Conservation (phyloP, 2,113 vertebrate genomes). For the Pelecanus crispus region DNA sequence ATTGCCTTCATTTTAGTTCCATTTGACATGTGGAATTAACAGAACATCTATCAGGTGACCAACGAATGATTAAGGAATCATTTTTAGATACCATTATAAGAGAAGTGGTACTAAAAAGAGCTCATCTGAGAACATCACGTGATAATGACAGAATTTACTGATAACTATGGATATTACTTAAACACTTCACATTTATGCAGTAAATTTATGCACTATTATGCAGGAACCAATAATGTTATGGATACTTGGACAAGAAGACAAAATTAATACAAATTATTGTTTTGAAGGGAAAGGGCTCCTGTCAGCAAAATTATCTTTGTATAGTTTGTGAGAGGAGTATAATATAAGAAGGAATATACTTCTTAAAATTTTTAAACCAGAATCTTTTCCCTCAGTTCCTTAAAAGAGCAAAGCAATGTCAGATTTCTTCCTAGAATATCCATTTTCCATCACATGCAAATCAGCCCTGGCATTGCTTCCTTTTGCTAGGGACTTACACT, state of each 20-base stretch:
- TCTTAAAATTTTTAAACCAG: not conserved
- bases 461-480: not conserved
- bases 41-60: not conserved
- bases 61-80: not conserved
- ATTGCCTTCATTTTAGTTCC: not conserved
- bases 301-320: not conserved
- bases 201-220: not conserved
- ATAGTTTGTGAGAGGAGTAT: not conserved
- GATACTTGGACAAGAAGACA: not conserved
- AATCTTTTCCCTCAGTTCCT: not conserved
- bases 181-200: not conserved
- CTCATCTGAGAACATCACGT: not conserved
- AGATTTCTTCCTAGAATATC: not conserved
- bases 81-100: not conserved
- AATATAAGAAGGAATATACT: not conserved
- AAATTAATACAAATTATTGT: not conserved
- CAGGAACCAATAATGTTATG: not conserved
- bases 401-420: not conserved
- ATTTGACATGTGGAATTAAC: not conserved
- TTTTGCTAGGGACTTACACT: not conserved
- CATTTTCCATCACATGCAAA: not conserved
- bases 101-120: not conserved
- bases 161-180: not conserved
- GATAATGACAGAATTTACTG: not conserved
- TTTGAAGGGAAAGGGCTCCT: not conserved